These are phyloP conservation scores for Lumbricus terrestris DNA, from an alignment of 2,888 invertebrate genomes.

Conservation along the genomic window DNA sequence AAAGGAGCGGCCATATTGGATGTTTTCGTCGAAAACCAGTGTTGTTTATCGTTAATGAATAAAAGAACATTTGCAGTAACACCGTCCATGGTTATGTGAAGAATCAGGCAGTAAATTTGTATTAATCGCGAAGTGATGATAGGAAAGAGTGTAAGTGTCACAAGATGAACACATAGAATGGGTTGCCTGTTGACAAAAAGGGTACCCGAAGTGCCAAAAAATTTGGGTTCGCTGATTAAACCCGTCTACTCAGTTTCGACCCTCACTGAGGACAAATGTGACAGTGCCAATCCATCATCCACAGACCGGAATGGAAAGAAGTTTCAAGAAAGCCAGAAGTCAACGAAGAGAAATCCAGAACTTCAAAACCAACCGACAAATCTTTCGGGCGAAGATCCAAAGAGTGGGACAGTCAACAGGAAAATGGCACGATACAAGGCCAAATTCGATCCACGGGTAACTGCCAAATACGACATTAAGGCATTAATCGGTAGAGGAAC, in stretches of 20 bases:
- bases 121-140: not conserved
- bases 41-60: not conserved
- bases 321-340: not conserved
- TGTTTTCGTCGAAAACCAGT: not conserved
- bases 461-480: constrained; percentile 59
- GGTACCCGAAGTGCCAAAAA: constrained; percentile 29
- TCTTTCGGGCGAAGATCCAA: not conserved
- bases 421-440: constrained; percentile 46
- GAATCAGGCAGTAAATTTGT: not conserved
- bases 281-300: not conserved
- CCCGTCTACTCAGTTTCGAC: constrained; percentile 23
- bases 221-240: constrained; percentile 21
- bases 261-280: not conserved
- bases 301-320: not conserved
- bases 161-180: constrained; percentile 22
- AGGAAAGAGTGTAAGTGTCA: not conserved
- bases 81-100: not conserved
- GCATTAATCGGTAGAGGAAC: constrained; percentile 61
- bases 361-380: not conserved
- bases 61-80: not conserved
- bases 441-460: constrained; percentile 60
- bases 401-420: not conserved
- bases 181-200: constrained; percentile 31
- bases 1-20: not conserved
- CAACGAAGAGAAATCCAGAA: not conserved